phyloP scores from a whole-genome alignment of 2,888 invertebrate genomes.

The Amblyjoppa proteus region DNA sequence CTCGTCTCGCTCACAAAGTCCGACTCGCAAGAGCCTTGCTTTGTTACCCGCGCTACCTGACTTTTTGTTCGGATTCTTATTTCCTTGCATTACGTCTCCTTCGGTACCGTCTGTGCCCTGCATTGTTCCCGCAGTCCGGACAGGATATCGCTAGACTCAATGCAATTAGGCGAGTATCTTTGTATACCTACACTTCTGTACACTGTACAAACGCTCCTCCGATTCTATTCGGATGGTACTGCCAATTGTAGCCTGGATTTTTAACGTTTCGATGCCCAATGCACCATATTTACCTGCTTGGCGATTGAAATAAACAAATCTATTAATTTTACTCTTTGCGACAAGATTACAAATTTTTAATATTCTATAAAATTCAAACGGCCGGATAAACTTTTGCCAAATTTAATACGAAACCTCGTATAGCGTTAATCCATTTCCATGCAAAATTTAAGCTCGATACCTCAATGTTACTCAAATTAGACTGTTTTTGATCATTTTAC shows the following conservation, averaged over 20 bases:
- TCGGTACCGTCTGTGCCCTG: not conserved
- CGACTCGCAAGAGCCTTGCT: constrained; percentile 28
- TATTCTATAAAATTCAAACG: no score
- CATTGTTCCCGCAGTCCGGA: not conserved
- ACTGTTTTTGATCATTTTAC: no score
- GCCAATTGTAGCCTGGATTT: not conserved
- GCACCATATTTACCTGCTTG: no score
- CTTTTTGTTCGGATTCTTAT: constrained; percentile 34
- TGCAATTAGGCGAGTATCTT: not conserved
- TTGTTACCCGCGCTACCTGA: constrained; percentile 45
- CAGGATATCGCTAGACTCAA: not conserved
- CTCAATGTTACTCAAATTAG: no score
- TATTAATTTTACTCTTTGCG: no score
- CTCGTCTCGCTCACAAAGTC: constrained; percentile 35
- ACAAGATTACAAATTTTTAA: no score
- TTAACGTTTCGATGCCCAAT: not conserved
- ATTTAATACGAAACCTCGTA: no score
- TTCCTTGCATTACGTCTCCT: constrained; percentile 10
- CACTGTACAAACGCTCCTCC: not conserved
- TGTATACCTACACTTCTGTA: not conserved
- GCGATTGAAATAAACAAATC: no score
- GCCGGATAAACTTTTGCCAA: no score
- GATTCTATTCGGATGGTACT: not conserved
- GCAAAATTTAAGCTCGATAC: no score
- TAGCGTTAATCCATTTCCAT: no score